phyloP scores from a whole-genome alignment of 64 coral and sea anemone genomes.

The Montipora sp. region DNA sequence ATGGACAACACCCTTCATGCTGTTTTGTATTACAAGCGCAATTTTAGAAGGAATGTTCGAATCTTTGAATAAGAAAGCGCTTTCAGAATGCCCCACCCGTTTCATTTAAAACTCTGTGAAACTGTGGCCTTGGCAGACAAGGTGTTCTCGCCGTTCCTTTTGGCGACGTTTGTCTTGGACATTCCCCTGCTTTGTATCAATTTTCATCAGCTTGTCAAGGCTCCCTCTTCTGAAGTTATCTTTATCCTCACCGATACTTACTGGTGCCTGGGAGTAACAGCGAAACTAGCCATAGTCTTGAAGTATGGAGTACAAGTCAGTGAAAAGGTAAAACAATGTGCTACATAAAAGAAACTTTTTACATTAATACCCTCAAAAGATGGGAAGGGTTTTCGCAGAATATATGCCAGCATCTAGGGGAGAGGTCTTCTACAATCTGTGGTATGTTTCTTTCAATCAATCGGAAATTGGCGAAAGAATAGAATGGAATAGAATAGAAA shows the following conservation, averaged over 20 bases:
- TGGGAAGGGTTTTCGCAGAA: too few species aligned
- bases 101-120: conserved; percentile 3
- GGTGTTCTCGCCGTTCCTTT: conserved; percentile 13
- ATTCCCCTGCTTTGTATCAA: conserved; percentile 2
- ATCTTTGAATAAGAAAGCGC: neutral
- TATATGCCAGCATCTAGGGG: too few species aligned
- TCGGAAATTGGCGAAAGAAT: too few species aligned
- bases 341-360: too few species aligned
- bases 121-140: conserved; percentile 12
- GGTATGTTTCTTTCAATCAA: too few species aligned
- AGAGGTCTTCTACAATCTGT: too few species aligned
- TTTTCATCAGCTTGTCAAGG: neutral
- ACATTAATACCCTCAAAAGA: too few species aligned
- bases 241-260: neutral
- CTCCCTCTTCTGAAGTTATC: neutral
- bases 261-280: neutral
- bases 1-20: neutral
- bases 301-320: neutral
- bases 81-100: neutral
- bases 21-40: neutral
- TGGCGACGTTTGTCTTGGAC: neutral
- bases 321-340: neutral
- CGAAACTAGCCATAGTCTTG: neutral
- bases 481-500: too few species aligned
- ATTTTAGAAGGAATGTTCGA: neutral